Base-by-base conservation (phyloP, 2,888 invertebrate genomes). In the Limnephilus lunatus region DNA sequence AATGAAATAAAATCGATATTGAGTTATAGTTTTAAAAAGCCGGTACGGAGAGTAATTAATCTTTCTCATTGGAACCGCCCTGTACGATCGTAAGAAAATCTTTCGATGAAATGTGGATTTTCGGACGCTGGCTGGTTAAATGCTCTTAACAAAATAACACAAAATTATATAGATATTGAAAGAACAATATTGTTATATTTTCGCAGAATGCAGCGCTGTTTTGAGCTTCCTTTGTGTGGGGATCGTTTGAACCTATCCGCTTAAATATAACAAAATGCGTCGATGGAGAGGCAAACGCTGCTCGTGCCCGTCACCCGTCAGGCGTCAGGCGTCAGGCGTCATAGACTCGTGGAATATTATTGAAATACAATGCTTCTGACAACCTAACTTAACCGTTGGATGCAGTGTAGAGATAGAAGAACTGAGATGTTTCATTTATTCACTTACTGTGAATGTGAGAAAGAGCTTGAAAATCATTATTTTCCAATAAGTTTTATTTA, bases 231-330 rank as follows among this genome's bases (percentile, higher is more conserved):
- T 68, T n/a, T 68, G n/a, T 68, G 68, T 7, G 7, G 68, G 25
- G 68, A 68, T n/a, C 9, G 25, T 68, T 25, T 25, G 25, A 68
- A 68, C 9, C 25, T n/a, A 25, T n/a, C 68, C 68, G 25, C 25
- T 68, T n/a, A 68, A 68, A 68, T n/a, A 68, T 25, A 68, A 25
- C 25, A n/a, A n/a, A 25, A 25, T 68, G 25, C 25, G 25, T 25
- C 68, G 68, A 25, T 25, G 68, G 68, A 68, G 25, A n/a, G 68
- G 83, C 83, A 83, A 83, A 83, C 35, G 83, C 25, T 83, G 83
- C 35, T 83, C 35, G 11, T 32, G 19, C 35, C 25, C 35, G 31
- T 83, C 83, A 83, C 32, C 11, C 83, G 31, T 32, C 9, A 83
- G 14, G 15, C 44, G 44, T 44, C 12, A 44, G 0, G 9, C n/a